Percentiles rank a stretch among this genome's conserved stretches.
phyloP scores from a whole-genome alignment of 2,888 invertebrate species.

The Harpalus rubripes region DNA sequence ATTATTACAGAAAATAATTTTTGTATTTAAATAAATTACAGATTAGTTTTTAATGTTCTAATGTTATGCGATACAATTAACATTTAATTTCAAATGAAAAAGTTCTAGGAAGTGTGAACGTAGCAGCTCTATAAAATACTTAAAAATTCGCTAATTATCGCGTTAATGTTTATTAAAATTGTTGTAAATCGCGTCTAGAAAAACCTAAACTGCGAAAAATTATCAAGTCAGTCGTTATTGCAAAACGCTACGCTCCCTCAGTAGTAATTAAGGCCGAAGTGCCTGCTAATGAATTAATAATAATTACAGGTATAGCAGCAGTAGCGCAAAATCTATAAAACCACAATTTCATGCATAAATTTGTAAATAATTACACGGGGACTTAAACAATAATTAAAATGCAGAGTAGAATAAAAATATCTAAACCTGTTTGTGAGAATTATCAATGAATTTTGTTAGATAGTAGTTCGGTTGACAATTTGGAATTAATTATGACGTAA shows the following conservation, averaged over 20 bases:
- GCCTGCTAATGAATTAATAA: slow-evolving; percentile 58
- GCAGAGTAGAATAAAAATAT: slow-evolving; percentile 9
- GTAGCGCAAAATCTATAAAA: slow-evolving; percentile 57
- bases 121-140: background rate
- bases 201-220: slow-evolving; percentile 43
- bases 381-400: slow-evolving; percentile 60
- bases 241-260: slow-evolving; percentile 24
- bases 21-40: too few relatives aligned
- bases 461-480: slow-evolving; percentile 54
- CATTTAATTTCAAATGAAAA: too few relatives aligned
- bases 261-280: slow-evolving; percentile 54
- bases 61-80: too few relatives aligned
- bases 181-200: slow-evolving; percentile 31
- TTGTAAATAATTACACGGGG: slow-evolving; percentile 61
- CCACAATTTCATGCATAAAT: slow-evolving; percentile 60
- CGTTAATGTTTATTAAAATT: slow-evolving; percentile 41
- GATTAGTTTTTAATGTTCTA: too few relatives aligned
- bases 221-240: slow-evolving; percentile 37
- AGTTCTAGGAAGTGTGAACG: background rate
- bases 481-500: slow-evolving; percentile 65
- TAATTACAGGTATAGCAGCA: slow-evolving; percentile 56
- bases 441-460: slow-evolving; percentile 63
- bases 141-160: slow-evolving; percentile 10
- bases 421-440: slow-evolving; percentile 35
- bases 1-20: too few relatives aligned